Base-by-base conservation (phyloP, 1,140 invertebrate genomes). In the Brevipalpus yothersi region DNA sequence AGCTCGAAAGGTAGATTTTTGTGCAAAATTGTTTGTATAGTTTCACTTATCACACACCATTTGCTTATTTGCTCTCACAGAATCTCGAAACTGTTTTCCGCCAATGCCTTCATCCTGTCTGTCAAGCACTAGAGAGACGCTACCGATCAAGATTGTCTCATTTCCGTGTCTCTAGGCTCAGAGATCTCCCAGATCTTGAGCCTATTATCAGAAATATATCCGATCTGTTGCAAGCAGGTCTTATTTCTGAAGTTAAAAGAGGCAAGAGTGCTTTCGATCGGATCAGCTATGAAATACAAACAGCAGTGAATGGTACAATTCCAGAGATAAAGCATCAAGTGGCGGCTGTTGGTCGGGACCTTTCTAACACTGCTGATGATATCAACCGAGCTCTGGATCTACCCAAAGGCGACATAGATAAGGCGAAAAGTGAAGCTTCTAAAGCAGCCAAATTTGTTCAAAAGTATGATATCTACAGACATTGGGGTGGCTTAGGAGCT, bases 231-330 rank as follows among this genome's bases (percentile, higher is more conserved):
- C 15, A 61, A 1, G 41, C 23, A 10, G 45, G 60, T 42, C 64
- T 64, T 31, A 55, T 64, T 9, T 8, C 7, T 11, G 59, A 64
- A 47, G 57, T 64, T 1, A 23, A 41, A 43, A 64, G 58, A 56
- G 63, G 63, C n/a, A 60, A 64, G 47, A 17, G 59, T 13, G n/a
- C 41, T 19, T 57, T 64, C 13, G 63, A 64, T 51, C 15, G 40
- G 11, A 41, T 64, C 11, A 60, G 58, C 47, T n/a, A 23, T 19
- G 45, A 58, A 42, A 64, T 64, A 19, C 63, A 64, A 39, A 4
- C 15, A 17, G 58, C 40, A 7, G 63, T 64, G 7, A 61, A 64
- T 47, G 63, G 60, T 19, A 39, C 55, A 40, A 40, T 63, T 1
- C 63, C 62, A 5, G 54, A 61, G 10, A 64, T 64, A 43, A 57